Conservation (phyloP, 2,113 vertebrate genomes). For the Tylochromis polylepis region DNA sequence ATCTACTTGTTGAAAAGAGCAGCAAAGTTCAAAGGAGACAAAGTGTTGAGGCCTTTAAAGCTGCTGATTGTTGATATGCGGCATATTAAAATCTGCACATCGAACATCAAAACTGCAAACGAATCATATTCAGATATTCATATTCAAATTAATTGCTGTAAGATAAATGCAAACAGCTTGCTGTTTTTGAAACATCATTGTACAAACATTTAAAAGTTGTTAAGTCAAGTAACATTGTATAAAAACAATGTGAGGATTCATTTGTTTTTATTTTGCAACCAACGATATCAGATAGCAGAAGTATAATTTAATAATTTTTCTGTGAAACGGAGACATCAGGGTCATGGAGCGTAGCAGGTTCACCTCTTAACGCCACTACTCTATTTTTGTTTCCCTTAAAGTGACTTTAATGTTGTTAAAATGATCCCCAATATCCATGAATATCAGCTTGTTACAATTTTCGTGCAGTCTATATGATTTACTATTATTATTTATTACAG, state of each 20-base stretch:
- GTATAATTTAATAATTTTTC: not conserved
- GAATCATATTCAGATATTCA: not conserved
- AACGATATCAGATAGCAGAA: not conserved
- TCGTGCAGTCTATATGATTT: not conserved
- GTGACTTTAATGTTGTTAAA: not conserved
- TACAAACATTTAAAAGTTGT: not conserved
- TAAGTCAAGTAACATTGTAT: not conserved
- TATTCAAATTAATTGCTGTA: not conserved
- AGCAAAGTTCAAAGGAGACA: not conserved
- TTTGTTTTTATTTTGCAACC: not conserved
- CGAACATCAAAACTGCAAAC: not conserved
- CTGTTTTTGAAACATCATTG: not conserved
- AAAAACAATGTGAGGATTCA: not conserved
- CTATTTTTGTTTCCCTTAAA: not conserved
- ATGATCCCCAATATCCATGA: not conserved
- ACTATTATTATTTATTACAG: not conserved
- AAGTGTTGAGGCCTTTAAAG: fast-evolving
- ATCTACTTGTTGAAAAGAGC: not conserved
- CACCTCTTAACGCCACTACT: fast-evolving
- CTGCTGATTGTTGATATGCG: not conserved
- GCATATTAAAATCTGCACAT: not conserved
- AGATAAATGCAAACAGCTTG: not conserved
- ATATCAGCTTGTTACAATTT: not conserved
- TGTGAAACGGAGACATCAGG: fast-evolving
- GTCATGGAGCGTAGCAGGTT: not conserved